phyloP scores from a whole-genome alignment of 2,113 vertebrate genomes.

The Oryzias curvinotus region DNA sequence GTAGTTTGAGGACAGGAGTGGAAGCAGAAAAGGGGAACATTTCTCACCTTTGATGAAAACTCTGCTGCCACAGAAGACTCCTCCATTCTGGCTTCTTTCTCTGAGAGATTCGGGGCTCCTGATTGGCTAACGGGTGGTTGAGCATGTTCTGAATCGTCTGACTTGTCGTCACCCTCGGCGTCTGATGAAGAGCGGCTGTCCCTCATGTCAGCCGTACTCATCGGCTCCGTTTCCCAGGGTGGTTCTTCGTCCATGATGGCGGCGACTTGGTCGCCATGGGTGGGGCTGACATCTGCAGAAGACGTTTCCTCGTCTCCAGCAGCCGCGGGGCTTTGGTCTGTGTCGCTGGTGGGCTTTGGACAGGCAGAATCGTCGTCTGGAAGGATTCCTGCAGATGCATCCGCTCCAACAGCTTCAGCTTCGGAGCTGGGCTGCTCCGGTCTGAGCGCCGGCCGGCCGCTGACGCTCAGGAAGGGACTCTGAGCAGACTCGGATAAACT shows the following conservation, averaged over 20 bases:
- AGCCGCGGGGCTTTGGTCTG: neutral
- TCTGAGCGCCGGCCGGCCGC: slow-evolving; percentile 63
- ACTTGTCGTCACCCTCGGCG: slow-evolving; percentile 24
- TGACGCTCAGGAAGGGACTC: slow-evolving; percentile 17
- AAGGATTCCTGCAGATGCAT: neutral
- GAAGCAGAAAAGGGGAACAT: neutral
- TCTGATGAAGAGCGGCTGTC: slow-evolving; percentile 40
- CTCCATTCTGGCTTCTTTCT: neutral
- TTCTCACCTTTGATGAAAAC: slow-evolving; percentile 40
- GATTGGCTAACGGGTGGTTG: neutral
- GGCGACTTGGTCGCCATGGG: neutral
- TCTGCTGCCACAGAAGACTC: neutral
- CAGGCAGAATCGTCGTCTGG: neutral
- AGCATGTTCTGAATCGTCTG: neutral
- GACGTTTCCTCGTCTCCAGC: neutral
- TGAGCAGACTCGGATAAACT: slow-evolving; percentile 15
- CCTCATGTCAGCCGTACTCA: neutral
- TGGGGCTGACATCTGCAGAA: neutral
- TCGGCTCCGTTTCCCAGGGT: slow-evolving; percentile 36
- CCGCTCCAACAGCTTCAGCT: neutral
- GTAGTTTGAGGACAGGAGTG: neutral
- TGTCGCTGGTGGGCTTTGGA: neutral
- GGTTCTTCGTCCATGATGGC: slow-evolving; percentile 54
- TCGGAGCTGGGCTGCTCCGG: neutral
- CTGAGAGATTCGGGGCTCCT: neutral